phyloP scores from a whole-genome alignment of 2,888 invertebrate species.

The Agonopterix subpropinquella region DNA sequence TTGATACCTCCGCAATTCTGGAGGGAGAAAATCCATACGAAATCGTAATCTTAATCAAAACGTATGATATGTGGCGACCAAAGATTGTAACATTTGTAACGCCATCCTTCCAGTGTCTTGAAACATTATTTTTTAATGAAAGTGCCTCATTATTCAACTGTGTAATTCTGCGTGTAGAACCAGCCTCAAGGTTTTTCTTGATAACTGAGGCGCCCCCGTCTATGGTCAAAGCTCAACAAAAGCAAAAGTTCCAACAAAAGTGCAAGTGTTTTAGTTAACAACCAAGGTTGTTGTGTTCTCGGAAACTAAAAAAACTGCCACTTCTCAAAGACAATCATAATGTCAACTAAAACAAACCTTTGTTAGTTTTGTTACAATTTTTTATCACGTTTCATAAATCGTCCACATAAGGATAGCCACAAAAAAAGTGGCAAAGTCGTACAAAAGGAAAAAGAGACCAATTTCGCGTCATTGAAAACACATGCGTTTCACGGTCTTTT shows the following conservation, averaged over 20 bases:
- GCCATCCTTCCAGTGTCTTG: no score
- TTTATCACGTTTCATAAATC: slow-evolving; percentile 14
- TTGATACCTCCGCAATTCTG: no score
- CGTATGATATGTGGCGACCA: no score
- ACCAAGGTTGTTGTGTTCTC: background rate
- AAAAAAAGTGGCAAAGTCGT: slow-evolving; percentile 26
- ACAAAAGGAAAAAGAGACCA: slow-evolving; percentile 31
- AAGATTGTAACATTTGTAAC: no score
- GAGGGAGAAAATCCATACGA: no score
- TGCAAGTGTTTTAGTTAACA: background rate
- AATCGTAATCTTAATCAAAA: no score
- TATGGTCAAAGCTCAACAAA: background rate
- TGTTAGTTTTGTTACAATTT: background rate
- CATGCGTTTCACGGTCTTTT: slow-evolving; percentile 41
- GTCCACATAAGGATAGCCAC: slow-evolving; percentile 22
- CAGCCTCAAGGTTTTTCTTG: no score
- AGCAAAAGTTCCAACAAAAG: slow-evolving; percentile 6
- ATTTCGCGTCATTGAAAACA: slow-evolving; percentile 52
- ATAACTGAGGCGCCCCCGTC: no score
- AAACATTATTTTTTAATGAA: no score
- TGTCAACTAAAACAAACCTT: background rate
- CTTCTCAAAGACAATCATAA: background rate
- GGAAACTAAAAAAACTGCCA: background rate
- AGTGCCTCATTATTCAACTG: no score
- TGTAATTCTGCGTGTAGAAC: no score